These are phyloP conservation scores for Acrobeloides nanus DNA, from an alignment of 2,888 invertebrate species.

Conservation along the genomic window DNA sequence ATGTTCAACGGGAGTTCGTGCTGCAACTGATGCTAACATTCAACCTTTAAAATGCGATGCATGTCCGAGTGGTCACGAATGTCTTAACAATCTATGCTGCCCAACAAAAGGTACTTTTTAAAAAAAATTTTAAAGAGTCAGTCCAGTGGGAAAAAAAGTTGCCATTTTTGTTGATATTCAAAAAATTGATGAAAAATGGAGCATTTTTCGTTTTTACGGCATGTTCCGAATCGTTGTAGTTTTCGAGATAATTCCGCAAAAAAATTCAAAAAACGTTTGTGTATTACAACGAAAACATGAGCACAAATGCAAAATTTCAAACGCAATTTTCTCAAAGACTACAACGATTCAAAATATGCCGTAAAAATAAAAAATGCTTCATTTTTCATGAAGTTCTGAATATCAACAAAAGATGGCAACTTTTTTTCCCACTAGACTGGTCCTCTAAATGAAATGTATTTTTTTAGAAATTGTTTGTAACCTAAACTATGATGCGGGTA, in stretches of 20 bases:
- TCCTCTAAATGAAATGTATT: too few relatives aligned
- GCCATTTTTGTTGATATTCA: too few relatives aligned
- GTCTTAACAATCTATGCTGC: slow-evolving; percentile 36
- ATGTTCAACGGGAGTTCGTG: slow-evolving; percentile 28
- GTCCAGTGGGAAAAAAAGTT: too few relatives aligned
- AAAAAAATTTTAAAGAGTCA: too few relatives aligned
- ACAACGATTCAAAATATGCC: too few relatives aligned
- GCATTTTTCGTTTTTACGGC: not conserved
- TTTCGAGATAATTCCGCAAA: not conserved
- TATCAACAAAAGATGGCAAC: too few relatives aligned
- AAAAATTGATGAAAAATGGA: too few relatives aligned
- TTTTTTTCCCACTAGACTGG: too few relatives aligned
- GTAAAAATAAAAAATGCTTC: too few relatives aligned
- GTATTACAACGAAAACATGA: not conserved
- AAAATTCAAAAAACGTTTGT: slow-evolving; percentile 1
- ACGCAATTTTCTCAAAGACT: too few relatives aligned
- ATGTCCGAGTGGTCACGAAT: slow-evolving; percentile 44
- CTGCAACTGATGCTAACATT: slow-evolving; percentile 21
- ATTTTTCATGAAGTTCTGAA: too few relatives aligned
- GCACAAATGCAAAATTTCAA: too few relatives aligned
- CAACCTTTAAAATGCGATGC: slow-evolving; percentile 26
- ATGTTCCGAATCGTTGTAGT: slow-evolving; percentile 5
- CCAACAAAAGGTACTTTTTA: slow-evolving; percentile 44
- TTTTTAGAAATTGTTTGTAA: slow-evolving; percentile 36
- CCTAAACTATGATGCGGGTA: slow-evolving; percentile 47